These are phyloP conservation scores for Taeniopygia guttata DNA, from an alignment of 2,797 vertebrate species.

Conservation along the genomic window DNA sequence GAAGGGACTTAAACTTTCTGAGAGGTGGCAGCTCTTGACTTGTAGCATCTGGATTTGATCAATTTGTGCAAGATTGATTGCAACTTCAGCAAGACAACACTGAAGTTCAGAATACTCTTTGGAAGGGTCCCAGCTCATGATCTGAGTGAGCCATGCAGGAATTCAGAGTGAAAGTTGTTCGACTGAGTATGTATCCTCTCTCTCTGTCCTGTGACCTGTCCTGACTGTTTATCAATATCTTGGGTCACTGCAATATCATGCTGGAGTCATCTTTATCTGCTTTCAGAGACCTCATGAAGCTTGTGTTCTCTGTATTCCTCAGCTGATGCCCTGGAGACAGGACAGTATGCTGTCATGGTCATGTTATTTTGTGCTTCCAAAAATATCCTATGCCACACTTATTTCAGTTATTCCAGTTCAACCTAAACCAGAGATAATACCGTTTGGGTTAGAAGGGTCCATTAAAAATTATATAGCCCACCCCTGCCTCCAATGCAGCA, in stretches of 20 bases:
- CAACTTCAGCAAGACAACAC: not conserved
- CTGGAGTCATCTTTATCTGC: not conserved
- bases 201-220: not conserved
- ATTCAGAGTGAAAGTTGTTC: not conserved
- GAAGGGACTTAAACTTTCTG: not conserved
- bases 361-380: not conserved
- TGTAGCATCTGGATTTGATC: not conserved
- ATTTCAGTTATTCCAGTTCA: not conserved
- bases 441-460: not conserved
- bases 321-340: not conserved
- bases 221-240: not conserved
- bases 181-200: not conserved
- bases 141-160: not conserved
- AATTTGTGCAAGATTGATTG: not conserved
- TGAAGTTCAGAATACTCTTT: not conserved
- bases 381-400: not conserved
- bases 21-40: not conserved
- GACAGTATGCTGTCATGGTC: not conserved
- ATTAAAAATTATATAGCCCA: not conserved
- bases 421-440: not conserved
- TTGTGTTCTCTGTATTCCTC: not conserved
- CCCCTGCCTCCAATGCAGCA: not conserved
- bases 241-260: not conserved
- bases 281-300: not conserved
- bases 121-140: not conserved